phyloP scores from a whole-genome alignment of 2,888 invertebrate species.

The Phyto melanocephala region DNA sequence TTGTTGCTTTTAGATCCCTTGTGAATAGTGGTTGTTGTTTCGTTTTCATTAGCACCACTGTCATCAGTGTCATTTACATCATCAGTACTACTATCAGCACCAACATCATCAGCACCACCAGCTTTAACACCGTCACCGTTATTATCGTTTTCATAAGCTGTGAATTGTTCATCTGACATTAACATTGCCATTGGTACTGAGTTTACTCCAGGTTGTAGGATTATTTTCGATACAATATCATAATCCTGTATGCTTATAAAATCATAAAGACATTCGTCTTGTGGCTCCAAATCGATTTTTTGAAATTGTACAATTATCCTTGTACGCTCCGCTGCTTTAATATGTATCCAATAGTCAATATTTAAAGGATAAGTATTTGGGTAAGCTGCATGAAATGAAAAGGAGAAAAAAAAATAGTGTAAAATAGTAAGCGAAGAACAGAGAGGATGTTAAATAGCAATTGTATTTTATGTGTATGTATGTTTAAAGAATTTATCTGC shows the following conservation, averaged over 20 bases:
- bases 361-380: conserved; percentile 87
- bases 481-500: too few relatives aligned
- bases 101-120: neutral
- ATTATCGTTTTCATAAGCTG: conserved; percentile 56
- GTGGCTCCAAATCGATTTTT: conserved; percentile 86
- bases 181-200: conserved; percentile 73
- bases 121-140: neutral
- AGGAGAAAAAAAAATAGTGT: neutral
- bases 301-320: conserved; percentile 85
- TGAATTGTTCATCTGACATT: conserved; percentile 64
- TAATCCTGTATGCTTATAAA: conserved; percentile 83
- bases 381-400: conserved; percentile 78
- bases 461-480: too few relatives aligned
- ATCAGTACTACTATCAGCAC: conserved; percentile 14
- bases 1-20: conserved; percentile 15
- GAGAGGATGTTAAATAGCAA: too few relatives aligned
- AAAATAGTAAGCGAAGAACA: too few relatives aligned
- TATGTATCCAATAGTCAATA: conserved; percentile 84
- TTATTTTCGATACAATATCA: conserved; percentile 71
- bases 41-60: conserved; percentile 42
- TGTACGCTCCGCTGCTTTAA: conserved; percentile 83
- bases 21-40: conserved; percentile 17
- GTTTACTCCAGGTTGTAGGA: conserved; percentile 72
- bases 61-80: conserved; percentile 7
- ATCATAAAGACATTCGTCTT: conserved; percentile 89